phyloP scores from a whole-genome alignment of 2,888 invertebrate species.

The Cotesia congregata region DNA sequence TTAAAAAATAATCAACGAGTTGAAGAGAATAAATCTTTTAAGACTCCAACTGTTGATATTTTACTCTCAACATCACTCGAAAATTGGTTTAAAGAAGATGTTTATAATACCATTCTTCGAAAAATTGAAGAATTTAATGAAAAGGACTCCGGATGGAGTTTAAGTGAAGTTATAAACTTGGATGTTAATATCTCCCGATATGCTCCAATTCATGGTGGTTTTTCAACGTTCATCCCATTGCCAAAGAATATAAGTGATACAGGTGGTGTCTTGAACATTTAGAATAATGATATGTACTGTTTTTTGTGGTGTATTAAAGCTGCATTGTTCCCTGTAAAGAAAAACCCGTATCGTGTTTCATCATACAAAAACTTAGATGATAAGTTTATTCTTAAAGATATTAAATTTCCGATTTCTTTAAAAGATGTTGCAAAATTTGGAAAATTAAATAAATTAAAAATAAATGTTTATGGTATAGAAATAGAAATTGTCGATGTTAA shows the following conservation, averaged over 20 bases:
- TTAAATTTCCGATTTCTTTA: conserved; percentile 46
- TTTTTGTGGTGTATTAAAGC: background rate
- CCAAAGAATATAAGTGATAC: too few relatives aligned
- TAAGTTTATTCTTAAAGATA: conserved; percentile 37
- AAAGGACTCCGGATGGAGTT: too few relatives aligned
- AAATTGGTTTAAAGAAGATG: too few relatives aligned
- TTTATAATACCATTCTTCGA: too few relatives aligned
- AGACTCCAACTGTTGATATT: too few relatives aligned
- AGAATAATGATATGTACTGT: background rate
- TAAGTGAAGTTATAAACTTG: too few relatives aligned
- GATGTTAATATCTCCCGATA: too few relatives aligned
- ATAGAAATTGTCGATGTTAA: background rate
- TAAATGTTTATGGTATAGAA: conserved; percentile 49
- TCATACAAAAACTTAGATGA: conserved; percentile 35
- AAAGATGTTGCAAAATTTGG: conserved; percentile 47
- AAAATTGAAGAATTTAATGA: too few relatives aligned
- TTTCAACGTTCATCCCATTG: too few relatives aligned
- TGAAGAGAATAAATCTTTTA: too few relatives aligned
- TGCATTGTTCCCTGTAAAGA: conserved; percentile 21
- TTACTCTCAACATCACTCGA: too few relatives aligned
- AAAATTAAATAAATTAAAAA: conserved; percentile 45
- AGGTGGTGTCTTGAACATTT: background rate
- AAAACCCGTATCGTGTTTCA: conserved; percentile 7
- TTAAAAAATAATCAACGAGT: background rate
- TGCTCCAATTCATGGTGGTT: too few relatives aligned